Base-by-base conservation (phyloP, 2,113 vertebrate species). In the Microtus pennsylvanicus region DNA sequence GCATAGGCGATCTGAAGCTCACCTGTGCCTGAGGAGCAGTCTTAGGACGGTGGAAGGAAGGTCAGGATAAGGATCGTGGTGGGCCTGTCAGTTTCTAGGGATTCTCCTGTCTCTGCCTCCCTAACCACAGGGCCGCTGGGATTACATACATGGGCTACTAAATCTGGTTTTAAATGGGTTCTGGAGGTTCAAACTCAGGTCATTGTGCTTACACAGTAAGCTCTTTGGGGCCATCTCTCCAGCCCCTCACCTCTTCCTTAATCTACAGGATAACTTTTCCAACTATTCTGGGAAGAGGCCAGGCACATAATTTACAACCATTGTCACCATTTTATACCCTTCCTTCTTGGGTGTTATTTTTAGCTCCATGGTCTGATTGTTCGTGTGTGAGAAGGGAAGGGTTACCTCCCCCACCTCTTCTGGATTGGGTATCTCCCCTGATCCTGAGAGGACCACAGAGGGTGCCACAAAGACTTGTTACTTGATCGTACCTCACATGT, bases 351-450 rank as follows among this genome's bases (percentile, higher is more conserved):
- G 5, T 65, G 42, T 85, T 88, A 63, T 85, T 92, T 86, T 91
- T 94, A 90, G 69, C 55, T 92, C 42, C 38, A n/a, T 65, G 58
- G 55, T 89, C 88, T 82, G 21, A 81, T 86, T 69, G 52, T 72
- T 72, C 14, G 35, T 47, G 16, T 42, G 19, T 85, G 26, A 42
- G 45, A 95, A 22, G 58, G 13, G 28, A 86, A 55, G 45, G 74
- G 50, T 63, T 28, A 35, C n/a, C 63, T 88, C 38, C 13, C 21
- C 42, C 3, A 33, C 26, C 24, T 85, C 88, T 93, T 86, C 47
- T 70, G 26, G 12, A 88, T 88, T 38, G 22, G 33, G 38, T 28
- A 78, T 55, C 77, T 92, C 42, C 1, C 86, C 67, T 95, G 33
- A 72, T 47, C 63, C 87, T 19, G 21, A 30, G 75, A 33, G 14